phyloP scores from a whole-genome alignment of 2,888 invertebrate species.

The Subacronicta megacephala region DNA sequence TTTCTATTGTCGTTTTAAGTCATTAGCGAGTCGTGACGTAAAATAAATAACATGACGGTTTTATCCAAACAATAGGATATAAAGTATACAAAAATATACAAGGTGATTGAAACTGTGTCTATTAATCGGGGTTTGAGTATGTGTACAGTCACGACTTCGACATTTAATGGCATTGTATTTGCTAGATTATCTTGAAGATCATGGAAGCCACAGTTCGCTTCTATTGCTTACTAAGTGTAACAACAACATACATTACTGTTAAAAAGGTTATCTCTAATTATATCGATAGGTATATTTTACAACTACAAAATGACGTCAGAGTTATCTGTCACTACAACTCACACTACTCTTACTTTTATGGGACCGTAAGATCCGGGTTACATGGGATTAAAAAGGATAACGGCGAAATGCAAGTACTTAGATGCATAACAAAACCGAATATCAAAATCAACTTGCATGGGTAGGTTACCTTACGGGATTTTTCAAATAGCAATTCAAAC shows the following conservation, averaged over 20 bases:
- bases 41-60: slow-evolving; percentile 36
- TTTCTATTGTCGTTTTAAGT: slow-evolving; percentile 27
- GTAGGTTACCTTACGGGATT: too few species aligned
- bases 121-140: slow-evolving; percentile 27
- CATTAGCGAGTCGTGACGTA: slow-evolving; percentile 50
- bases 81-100: slow-evolving; percentile 33
- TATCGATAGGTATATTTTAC: background rate
- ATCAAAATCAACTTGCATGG: too few species aligned
- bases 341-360: background rate
- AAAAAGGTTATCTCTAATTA: slow-evolving; percentile 20
- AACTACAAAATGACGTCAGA: background rate
- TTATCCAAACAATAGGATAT: slow-evolving; percentile 48
- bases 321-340: background rate
- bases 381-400: too few species aligned
- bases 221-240: background rate
- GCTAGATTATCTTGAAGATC: background rate
- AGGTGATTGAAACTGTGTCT: slow-evolving; percentile 48
- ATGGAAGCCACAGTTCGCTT: background rate
- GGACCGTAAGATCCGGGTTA: background rate
- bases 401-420: too few species aligned
- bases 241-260: slow-evolving; percentile 1
- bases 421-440: too few species aligned
- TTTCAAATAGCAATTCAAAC: too few species aligned
- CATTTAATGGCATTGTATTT: slow-evolving; percentile 56
- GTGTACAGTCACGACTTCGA: slow-evolving; percentile 64